Evolutionary conservation across 2,888 invertebrate species (phyloP), one percentile per base, ranked within the genome.

Genomic region (Caenorhabditis wallacei): DNA sequence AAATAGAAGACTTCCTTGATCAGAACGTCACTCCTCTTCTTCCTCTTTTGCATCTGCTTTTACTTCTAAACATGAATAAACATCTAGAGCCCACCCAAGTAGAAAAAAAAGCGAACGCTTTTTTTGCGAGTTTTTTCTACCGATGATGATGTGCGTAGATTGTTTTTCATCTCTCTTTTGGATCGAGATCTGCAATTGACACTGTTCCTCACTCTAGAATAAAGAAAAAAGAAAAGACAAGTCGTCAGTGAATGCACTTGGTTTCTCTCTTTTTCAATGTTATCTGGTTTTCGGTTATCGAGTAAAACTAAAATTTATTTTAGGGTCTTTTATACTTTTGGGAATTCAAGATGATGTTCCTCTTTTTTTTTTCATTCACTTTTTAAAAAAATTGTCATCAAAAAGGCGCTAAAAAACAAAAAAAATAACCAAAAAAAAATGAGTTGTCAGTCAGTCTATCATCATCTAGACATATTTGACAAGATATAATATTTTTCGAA

Each of bases 171-270:
- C 37, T 40, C 37, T 61, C 37, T 68, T 35, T 24, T 18, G 64
- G 46, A 57, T 30, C 16, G 56, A 35, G n/a, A 59, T 69, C 76
- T 76, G 76, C 76, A 76, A 68, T 76, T 76, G 76, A 76, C 76
- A 76, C 61, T 68, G 76, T 61, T 76, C 76, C 69, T 64, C 64
- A 13, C 35, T 30, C 30, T 30, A 5, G 4, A 8, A 30, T n/a
- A 30, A 8, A 30, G 30, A 30, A 40, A 40, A 16, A 40, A 40
- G 40, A 40, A n/a, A 35, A 18, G n/a, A 18, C 30, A 48, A 64
- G 51, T 51, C 64, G 51, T 51, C 64, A 64, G 51, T 1, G 26
- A 30, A 63, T 46, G 63, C 43, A 46, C 63, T 63, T 63, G 24
- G 30, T 26, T 63, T 26, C 26, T 26, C 26, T n/a, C 18, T 57